These are phyloP conservation scores for Protobothrops mucrosquamatus DNA, from an alignment of 2,113 vertebrate species.

Conservation along the genomic window DNA sequence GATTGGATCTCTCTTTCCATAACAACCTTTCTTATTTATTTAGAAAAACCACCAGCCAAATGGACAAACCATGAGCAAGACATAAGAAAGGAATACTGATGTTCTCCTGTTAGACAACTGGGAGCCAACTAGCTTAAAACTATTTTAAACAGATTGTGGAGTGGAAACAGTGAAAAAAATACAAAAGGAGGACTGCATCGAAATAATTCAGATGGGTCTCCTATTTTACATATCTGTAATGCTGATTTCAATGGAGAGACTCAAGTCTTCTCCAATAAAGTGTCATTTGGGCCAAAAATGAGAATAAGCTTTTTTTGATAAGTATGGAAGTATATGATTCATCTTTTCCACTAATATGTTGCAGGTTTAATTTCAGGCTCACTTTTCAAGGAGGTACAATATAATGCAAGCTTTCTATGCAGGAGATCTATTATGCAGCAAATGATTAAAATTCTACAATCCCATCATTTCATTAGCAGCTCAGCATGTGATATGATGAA, in stretches of 20 bases:
- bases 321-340: not conserved
- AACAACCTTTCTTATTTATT: not conserved
- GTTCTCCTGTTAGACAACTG: not conserved
- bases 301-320: not conserved
- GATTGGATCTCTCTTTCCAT: not conserved
- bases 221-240: not conserved
- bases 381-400: not conserved
- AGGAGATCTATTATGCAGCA: not conserved
- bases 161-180: not conserved
- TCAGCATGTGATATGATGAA: not conserved
- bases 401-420: not conserved
- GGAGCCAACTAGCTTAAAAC: not conserved
- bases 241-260: not conserved
- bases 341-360: not conserved
- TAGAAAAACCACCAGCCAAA: not conserved
- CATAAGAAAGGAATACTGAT: not conserved
- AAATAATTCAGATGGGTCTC: not conserved
- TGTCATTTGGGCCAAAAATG: not conserved
- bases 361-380: fast-evolving
- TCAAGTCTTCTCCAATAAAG: not conserved
- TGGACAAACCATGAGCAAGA: not conserved
- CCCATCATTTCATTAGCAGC: not conserved
- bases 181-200: not conserved
- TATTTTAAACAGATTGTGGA: not conserved
- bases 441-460: not conserved